phyloP scores from a whole-genome alignment of 1,140 invertebrate genomes.

The Luehdorfia chinensis region DNA sequence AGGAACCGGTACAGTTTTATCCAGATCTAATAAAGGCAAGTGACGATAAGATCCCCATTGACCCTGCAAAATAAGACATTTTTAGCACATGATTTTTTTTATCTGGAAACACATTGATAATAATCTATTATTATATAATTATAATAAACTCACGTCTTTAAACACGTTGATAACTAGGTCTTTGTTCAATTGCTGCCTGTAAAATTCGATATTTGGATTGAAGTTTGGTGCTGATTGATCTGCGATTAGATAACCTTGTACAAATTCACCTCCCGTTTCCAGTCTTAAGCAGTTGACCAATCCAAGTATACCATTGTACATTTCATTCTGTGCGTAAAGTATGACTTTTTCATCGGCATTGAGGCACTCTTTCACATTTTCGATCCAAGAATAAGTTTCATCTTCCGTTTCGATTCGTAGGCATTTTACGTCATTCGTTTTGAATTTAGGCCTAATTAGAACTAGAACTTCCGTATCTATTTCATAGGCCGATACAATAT shows the following conservation, averaged over 20 bases:
- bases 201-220: conserved; percentile 79
- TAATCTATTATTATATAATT: no score
- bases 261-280: conserved; percentile 82
- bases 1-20: conserved; percentile 58
- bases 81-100: no score
- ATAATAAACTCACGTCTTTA: conserved; percentile 74
- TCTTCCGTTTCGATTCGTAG: conserved; percentile 48
- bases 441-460: conserved; percentile 56
- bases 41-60: conserved; percentile 91
- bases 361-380: conserved; percentile 73
- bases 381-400: conserved; percentile 57
- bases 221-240: conserved; percentile 82
- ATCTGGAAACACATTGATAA: no score
- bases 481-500: conserved; percentile 62
- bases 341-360: conserved; percentile 78
- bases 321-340: conserved; percentile 79
- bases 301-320: conserved; percentile 88
- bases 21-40: conserved; percentile 72
- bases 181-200: conserved; percentile 80
- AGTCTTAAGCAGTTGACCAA: conserved; percentile 85
- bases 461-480: conserved; percentile 65
- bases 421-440: conserved; percentile 61
- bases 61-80: conserved; percentile 58
- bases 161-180: conserved; percentile 91
- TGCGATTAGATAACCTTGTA: conserved; percentile 81